Base-by-base conservation (phyloP, 2,797 vertebrate genomes). In the Antennarius maculatus region DNA sequence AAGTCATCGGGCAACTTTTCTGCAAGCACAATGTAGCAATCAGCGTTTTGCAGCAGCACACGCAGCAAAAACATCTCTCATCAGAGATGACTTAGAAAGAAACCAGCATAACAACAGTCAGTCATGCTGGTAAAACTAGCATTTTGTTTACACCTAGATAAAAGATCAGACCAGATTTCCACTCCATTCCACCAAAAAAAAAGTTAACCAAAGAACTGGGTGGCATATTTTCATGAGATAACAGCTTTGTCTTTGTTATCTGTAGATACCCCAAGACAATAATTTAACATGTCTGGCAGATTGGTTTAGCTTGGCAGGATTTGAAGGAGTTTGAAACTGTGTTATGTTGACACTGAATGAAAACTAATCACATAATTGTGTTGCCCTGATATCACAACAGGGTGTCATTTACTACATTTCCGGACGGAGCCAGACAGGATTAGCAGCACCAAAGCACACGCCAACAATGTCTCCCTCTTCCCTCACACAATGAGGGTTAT, bases 331-430 rank as follows among this genome's bases (percentile, higher is more conserved):
- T 5, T 66, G 74, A 2, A 17, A 66, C 80, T 82, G 72, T 77
- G 61, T 55, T 31, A 54, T 76, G 74, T 79, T 77, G 82, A 87
- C 77, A 69, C 52, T 47, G 31, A 69, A 64, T 41, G 75, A 63
- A 41, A 65, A 80, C 71, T 89, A 89, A 90, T 91, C 84, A 81
- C 83, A 89, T 88, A 90, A 91, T 89, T 91, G 81, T 74, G 61
- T 65, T 74, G 73, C 79, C 84, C 91, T 89, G 86, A 87, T 87
- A 87, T 88, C 87, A 87, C 50, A 92, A 59, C 71, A 81, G 71
- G 77, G 42, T 75, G 76, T 66, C 71, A 73, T 85, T 88, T 81
- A 82, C 64, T 43, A 31, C 15, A 23, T 54, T 64, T 49, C 46
- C 45, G 7, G 48, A 47, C 68, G 48, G n/a, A 79, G 79, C 63